Evolutionary conservation across 2,888 invertebrate genomes (phyloP), one percentile per base, ranked within the genome.

Genomic region (Rhynchonema sp.): DNA sequence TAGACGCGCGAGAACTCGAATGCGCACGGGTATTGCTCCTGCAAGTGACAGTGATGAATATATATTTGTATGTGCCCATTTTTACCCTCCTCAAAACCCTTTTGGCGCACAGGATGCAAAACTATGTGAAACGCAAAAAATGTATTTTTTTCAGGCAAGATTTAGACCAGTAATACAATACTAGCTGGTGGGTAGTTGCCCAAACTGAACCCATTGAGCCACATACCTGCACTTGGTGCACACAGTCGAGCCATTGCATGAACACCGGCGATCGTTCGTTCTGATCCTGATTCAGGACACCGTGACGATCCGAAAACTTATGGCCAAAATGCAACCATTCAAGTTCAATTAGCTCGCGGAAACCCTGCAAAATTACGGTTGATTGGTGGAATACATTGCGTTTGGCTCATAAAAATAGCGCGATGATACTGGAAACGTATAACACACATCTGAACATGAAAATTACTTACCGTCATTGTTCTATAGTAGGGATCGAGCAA

Each of bases 301-400:
- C 74, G 74, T 90, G 90, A 58, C 96, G 83, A 76, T 96, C 94
- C 6, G 87, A 87, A 77, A 96, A 96, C 78, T 96, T 96, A 78
- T 98, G 96, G 0, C 96, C 96, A 77, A 88, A 98, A 73, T 87
- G 89, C 49, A 96, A 78, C 96, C 96, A 98, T 74, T 98, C 96
- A 62, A 90, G 82, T 76, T 94, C 89, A 60, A 94, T 84, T 60
- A 98, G 79, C 58, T 86, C 81, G 70, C 87, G 86, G 77, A 96
- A 96, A 63, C 92, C 94, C 87, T 90, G 74, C 2, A 74, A 49
- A 38, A 38, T 13, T n/a, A n/a, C n/a, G n/a, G n/a, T n/a, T n/a
- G n/a, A n/a, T n/a, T n/a, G n/a, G n/a, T n/a, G n/a, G n/a, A n/a
- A n/a, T n/a, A n/a, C n/a, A n/a, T n/a, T n/a, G n/a, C n/a, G n/a